Conservation (phyloP, 1,140 invertebrate species). For the Drosophila mauritiana region DNA sequence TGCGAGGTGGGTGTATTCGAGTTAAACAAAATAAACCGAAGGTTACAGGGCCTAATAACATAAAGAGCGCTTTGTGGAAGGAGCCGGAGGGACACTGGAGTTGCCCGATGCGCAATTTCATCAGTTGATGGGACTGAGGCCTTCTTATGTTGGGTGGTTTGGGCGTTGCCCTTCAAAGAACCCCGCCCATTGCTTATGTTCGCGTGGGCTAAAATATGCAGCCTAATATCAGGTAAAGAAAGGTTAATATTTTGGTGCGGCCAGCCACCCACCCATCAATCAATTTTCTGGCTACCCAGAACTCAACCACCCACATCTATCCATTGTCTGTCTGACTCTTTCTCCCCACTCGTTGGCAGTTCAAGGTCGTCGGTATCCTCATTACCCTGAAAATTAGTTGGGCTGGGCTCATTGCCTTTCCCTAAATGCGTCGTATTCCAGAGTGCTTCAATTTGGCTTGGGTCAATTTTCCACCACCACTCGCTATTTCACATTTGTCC, state of each 20-base stretch:
- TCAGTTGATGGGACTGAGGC: conserved; percentile 43
- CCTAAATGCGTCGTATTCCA: conserved; percentile 58
- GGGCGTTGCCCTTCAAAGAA: conserved; percentile 6
- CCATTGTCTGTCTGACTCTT: conserved; percentile 18
- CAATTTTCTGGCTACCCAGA: conserved; percentile 14
- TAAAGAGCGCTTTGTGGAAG: background rate
- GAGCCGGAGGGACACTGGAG: background rate
- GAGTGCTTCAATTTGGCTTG: conserved; percentile 36
- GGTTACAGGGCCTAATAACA: conserved; percentile 46
- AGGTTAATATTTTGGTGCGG: conserved; percentile 3
- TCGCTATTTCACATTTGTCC: background rate
- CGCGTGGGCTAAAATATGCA: conserved; percentile 23
- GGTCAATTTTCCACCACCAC: conserved; percentile 27
- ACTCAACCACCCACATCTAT: background rate
- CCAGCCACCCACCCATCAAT: conserved; percentile 30
- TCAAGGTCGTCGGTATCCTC: conserved; percentile 60
- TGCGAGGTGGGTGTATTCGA: conserved; percentile 11
- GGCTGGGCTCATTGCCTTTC: conserved; percentile 29
- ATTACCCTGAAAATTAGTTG: conserved; percentile 52
- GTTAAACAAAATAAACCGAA: conserved; percentile 62
- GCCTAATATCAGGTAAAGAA: conserved; percentile 22
- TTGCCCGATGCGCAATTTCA: conserved; percentile 62
- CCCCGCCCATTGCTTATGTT: conserved; percentile 13
- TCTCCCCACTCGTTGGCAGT: conserved; percentile 7
- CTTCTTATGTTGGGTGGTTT: conserved; percentile 18